Base-by-base conservation (phyloP, 2,888 invertebrate genomes). In the Priocnemis perturbator region DNA sequence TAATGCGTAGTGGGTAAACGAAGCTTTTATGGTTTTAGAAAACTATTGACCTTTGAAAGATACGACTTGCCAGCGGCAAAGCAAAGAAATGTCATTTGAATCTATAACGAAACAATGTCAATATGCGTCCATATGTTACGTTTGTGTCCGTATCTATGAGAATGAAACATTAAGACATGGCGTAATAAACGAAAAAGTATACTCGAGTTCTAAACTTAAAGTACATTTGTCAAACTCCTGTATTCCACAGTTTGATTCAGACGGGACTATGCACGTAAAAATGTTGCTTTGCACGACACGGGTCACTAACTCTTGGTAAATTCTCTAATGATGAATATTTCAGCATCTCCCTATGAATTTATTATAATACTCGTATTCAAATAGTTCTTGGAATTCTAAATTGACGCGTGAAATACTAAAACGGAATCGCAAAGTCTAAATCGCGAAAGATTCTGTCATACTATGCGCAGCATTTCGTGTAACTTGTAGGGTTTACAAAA, bases 211-310 rank as follows among this genome's bases (percentile, higher is more conserved):
- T 37, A 15, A 55, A 3, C 47, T 9, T 23, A 53, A 45, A 62
- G 44, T 60, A 37, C 48, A 47, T 21, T 65, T 47, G 20, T 48
- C 19, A 48, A 57, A 48, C 47, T 55, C 68, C 26, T 70, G 45
- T 56, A 55, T 67, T 23, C 21, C 63, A 37, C 30, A 37, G n/a
- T 15, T 61, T 47, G 30, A 64, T 52, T 52, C 63, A 52, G 7
- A 47, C 20, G 37, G n/a, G 44, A 20, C 48, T 74, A 11, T 64
- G 47, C 45, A 58, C 37, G 50, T 72, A 73, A 67, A 37, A 37
- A 72, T 63, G 64, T 60, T 65, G n/a, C 44, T 66, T 67, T 60
- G 53, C 45, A 61, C 53, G 67, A 67, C 26, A 44, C 50, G 56
- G 58, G 26, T 64, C 56, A 20, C 11, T 55, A 30, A 56, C 17